These are phyloP conservation scores for Blomia tropicalis DNA, from an alignment of 2,888 invertebrate species.

Conservation along the genomic window DNA sequence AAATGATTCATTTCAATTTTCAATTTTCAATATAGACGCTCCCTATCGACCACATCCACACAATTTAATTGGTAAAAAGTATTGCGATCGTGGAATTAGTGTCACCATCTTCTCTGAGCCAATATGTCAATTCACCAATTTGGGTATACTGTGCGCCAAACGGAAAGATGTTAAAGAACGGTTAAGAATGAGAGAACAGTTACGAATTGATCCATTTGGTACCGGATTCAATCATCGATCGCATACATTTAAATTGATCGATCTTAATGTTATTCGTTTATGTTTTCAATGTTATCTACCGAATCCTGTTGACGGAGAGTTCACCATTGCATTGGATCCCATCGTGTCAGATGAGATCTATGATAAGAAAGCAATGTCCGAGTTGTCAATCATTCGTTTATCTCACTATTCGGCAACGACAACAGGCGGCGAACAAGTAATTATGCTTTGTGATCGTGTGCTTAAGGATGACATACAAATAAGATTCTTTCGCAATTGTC, in stretches of 20 bases:
- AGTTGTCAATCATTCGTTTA: constrained; percentile 70
- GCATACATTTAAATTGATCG: constrained; percentile 70
- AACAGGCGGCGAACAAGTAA: constrained; percentile 72
- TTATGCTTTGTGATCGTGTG: constrained; percentile 77
- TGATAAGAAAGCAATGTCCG: constrained; percentile 91
- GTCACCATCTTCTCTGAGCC: constrained; percentile 50
- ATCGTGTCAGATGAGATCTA: constrained; percentile 79
- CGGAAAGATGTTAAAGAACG: constrained; percentile 77
- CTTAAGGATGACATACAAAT: constrained; percentile 71
- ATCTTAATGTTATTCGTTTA: constrained; percentile 76
- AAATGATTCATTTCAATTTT: neutral
- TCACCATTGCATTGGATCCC: constrained; percentile 53
- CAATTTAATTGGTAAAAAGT: constrained; percentile 82
- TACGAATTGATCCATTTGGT: constrained; percentile 79
- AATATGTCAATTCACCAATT: constrained; percentile 58
- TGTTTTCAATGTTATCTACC: constrained; percentile 73
- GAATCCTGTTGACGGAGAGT: constrained; percentile 49
- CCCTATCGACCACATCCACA: constrained; percentile 67
- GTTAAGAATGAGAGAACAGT: constrained; percentile 57
- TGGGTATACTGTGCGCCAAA: constrained; percentile 93
- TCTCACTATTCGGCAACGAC: constrained; percentile 70
- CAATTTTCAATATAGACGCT: neutral
- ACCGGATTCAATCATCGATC: constrained; percentile 69
- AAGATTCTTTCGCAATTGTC: constrained; percentile 58
- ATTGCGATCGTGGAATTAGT: constrained; percentile 78